A percentile compares a stretch with the other conserved stretches of the same genome.
These are phyloP conservation scores for Diceros bicornis DNA, from an alignment of 2,797 vertebrate species.

Conservation along the genomic window DNA sequence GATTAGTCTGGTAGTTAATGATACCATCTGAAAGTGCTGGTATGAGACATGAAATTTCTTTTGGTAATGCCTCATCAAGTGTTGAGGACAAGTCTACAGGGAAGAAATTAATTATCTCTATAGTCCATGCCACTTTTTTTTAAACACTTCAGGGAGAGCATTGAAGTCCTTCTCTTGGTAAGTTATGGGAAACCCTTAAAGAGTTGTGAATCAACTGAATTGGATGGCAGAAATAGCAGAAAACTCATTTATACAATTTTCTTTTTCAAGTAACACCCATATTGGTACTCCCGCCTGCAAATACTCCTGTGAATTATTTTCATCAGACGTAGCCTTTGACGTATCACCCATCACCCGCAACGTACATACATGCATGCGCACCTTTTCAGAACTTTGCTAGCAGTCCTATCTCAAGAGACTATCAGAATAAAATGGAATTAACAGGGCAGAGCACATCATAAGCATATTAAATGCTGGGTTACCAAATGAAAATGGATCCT, in stretches of 20 bases:
- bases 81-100: slow-evolving; percentile 44
- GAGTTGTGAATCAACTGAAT: background rate
- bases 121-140: background rate
- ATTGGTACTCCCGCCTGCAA: background rate
- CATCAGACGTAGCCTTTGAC: background rate
- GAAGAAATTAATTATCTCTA: slow-evolving; percentile 77
- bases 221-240: background rate
- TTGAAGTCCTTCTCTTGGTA: slow-evolving; percentile 46
- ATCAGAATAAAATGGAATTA: background rate
- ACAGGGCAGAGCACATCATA: background rate
- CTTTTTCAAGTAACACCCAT: background rate
- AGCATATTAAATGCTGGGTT: background rate
- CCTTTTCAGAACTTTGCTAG: background rate
- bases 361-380: accelerated
- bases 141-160: background rate
- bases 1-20: slow-evolving; percentile 39
- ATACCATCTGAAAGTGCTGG: background rate
- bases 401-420: background rate
- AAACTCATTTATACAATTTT: background rate
- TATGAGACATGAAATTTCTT: slow-evolving; percentile 21
- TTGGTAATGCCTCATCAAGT: slow-evolving; percentile 51
- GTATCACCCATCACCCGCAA: background rate
- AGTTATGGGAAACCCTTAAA: slow-evolving; percentile 45
- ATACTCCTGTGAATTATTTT: background rate
- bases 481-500: background rate